These are phyloP conservation scores for Steinernema khuongi DNA, from an alignment of 1,140 invertebrate genomes.

Conservation along the genomic window DNA sequence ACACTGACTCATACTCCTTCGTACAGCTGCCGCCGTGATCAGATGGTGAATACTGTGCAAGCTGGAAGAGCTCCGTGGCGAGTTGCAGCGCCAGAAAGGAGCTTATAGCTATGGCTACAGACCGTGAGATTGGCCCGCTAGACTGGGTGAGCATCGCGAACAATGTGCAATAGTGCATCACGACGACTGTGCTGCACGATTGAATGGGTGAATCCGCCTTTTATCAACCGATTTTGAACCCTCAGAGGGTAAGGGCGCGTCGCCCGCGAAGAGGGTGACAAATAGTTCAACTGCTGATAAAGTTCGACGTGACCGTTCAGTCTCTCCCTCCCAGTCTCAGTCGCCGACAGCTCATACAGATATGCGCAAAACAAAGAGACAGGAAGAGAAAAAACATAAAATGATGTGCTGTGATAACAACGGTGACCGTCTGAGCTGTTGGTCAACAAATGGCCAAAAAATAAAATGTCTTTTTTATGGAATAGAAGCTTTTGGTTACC, in stretches of 20 bases:
- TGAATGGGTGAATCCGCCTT: neutral
- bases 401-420: neutral
- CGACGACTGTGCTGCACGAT: neutral
- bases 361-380: neutral
- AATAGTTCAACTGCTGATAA: constrained; percentile 15
- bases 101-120: neutral
- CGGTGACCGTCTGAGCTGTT: too few species aligned
- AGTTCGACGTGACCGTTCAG: constrained; percentile 1
- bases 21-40: neutral
- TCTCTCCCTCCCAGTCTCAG: neutral
- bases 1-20: constrained; percentile 15
- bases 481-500: too few species aligned
- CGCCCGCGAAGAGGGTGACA: neutral
- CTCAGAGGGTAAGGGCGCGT: constrained; percentile 2
- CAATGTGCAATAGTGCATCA: neutral
- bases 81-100: neutral
- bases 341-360: neutral
- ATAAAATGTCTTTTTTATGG: too few species aligned
- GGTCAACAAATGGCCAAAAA: too few species aligned
- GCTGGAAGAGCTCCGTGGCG: neutral
- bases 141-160: neutral
- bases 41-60: neutral
- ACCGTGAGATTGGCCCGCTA: neutral
- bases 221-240: too few species aligned
- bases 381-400: neutral